These are phyloP conservation scores for Diceros bicornis DNA, from an alignment of 2,797 vertebrate genomes.

Conservation along the genomic window DNA sequence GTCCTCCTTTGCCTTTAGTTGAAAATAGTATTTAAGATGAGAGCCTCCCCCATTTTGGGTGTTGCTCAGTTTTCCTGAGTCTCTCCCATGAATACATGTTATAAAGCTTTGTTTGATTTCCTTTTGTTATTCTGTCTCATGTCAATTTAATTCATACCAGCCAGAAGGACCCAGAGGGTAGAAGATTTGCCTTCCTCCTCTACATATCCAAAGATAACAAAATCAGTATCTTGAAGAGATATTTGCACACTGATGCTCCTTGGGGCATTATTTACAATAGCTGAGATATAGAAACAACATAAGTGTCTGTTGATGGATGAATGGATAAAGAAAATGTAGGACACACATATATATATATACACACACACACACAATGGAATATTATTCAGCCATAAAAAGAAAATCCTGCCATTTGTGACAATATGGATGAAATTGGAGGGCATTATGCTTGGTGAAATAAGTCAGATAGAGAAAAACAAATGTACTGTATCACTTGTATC, in stretches of 20 bases:
- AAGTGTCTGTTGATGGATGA: background rate
- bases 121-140: no score
- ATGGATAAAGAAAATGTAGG: background rate
- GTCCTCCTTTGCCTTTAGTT: no score
- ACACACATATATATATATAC: background rate
- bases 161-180: no score
- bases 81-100: no score
- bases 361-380: background rate
- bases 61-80: no score
- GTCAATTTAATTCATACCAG: no score
- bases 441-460: background rate
- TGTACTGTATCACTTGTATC: background rate
- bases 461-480: background rate
- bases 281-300: background rate
- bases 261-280: background rate
- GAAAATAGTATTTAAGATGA: no score
- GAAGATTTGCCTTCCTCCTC: no score
- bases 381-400: background rate
- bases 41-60: no score
- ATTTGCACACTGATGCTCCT: background rate
- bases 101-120: no score
- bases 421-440: background rate
- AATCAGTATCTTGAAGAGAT: background rate
- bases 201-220: background rate
- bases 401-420: background rate